Evolutionary conservation across 1,140 invertebrate genomes (phyloP), one percentile per base, ranked within the genome.

Genomic region (Lepidurus apus): DNA sequence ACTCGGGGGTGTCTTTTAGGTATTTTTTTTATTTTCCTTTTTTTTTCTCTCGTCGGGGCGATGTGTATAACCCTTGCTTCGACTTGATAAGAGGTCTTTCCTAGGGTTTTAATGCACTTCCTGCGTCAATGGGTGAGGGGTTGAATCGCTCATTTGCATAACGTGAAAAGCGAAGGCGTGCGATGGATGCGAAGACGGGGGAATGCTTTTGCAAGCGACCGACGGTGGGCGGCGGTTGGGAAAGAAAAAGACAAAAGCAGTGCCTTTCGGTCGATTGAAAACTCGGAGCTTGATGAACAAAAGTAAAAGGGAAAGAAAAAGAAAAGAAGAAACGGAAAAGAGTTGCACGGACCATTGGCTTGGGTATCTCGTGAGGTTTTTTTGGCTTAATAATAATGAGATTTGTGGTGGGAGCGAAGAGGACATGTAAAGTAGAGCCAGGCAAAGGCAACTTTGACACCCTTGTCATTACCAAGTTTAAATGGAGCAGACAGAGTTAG

Each of bases 61-160:
- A 65, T 65, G 53, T 65, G 17, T 65, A 65, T 65, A 65, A 34
- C 53, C 53, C 53, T 65, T 21, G 53, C 53, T 65, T 65, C 53
- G 53, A 17, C 53, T 65, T 65, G 53, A 65, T 65, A 65, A 65
- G 53, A 65, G 21, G 53, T 65, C 53, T 65, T 65, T 65, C 53
- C 53, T 65, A 65, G 21, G 53, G 53, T 65, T 65, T 65, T 65
- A 65, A 65, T 65, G 53, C 53, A 65, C 53, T 65, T 65, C 53
- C 53, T 65, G 53, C 53, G 53, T 65, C 53, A 65, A 65, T 65
- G 53, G 53, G 53, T 65, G 53, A 65, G 53, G 53, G 53, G 53
- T 65, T 65, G 53, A 65, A n/a, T 65, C 53, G 53, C 53, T 65
- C 53, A 65, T 65, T 65, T 65, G 53, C 53, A 65, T 65, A 65